Conservation (phyloP, 2,113 vertebrate species). For the Phylloscopus trochilus region DNA sequence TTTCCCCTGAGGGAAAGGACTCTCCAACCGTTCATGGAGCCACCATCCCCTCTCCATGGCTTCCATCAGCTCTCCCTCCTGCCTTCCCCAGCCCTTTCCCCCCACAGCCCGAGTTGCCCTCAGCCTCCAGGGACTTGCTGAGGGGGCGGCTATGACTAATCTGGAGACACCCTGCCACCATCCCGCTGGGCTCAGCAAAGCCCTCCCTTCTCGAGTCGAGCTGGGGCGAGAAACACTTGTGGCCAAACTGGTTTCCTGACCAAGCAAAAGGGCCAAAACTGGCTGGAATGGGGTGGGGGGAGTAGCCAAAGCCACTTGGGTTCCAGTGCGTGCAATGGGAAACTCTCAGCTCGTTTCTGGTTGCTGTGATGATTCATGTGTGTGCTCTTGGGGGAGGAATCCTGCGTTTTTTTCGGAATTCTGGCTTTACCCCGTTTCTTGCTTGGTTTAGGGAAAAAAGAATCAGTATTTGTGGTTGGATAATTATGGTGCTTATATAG, state of each 20-base stretch:
- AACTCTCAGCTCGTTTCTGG: not conserved
- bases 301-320: not conserved
- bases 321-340: not conserved
- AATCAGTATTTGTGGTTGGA: not conserved
- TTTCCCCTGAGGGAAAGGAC: not conserved
- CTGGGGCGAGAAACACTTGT: not conserved
- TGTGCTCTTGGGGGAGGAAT: not conserved
- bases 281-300: not conserved
- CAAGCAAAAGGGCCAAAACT: not conserved
- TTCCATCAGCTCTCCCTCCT: not conserved
- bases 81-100: not conserved
- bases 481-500: not conserved
- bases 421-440: not conserved
- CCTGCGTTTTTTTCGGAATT: not conserved
- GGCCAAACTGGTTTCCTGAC: conserved; percentile 47
- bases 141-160: conserved; percentile 10
- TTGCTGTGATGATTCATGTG: not conserved
- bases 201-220: not conserved
- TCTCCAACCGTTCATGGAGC: not conserved
- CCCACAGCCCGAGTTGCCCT: not conserved
- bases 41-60: not conserved
- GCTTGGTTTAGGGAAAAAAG: not conserved
- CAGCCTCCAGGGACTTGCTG: not conserved
- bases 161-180: not conserved
- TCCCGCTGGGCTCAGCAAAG: not conserved